Evolutionary conservation across 2,797 vertebrate genomes (phyloP).

Genomic region (Dromococcyx pavoninus): DNA sequence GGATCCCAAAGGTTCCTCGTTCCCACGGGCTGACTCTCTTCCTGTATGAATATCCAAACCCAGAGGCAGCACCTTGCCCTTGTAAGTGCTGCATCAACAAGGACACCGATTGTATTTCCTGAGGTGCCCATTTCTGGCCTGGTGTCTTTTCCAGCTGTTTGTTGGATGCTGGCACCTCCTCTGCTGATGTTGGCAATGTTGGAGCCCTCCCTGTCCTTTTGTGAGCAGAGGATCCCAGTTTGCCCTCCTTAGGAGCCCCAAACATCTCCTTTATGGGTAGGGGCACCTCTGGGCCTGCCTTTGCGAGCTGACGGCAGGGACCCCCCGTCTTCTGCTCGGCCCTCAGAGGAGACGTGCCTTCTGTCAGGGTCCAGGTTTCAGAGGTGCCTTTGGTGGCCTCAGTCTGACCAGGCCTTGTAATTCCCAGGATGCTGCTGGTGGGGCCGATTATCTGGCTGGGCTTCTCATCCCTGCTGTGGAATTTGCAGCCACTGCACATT

Average conservation of each 20-base stretch:
- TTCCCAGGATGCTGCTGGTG: neutral
- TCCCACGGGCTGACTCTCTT: too few species aligned
- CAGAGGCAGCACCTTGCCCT: too few species aligned
- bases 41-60: too few species aligned
- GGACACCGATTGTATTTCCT: too few species aligned
- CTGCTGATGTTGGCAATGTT: too few species aligned
- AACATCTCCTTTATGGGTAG: neutral
- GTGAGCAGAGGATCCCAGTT: neutral
- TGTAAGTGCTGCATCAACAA: too few species aligned
- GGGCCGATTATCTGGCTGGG: neutral
- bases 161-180: too few species aligned
- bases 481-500: neutral
- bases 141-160: too few species aligned
- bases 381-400: neutral
- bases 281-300: neutral
- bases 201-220: too few species aligned
- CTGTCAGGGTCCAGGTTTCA: neutral
- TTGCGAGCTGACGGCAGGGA: neutral
- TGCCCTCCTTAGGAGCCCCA: neutral
- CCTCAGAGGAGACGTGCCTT: neutral
- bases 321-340: neutral
- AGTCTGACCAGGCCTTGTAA: neutral
- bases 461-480: neutral
- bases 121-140: too few species aligned
- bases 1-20: too few species aligned